Conservation (phyloP, 2,797 vertebrate genomes). For the Oophaga sylvatica region DNA sequence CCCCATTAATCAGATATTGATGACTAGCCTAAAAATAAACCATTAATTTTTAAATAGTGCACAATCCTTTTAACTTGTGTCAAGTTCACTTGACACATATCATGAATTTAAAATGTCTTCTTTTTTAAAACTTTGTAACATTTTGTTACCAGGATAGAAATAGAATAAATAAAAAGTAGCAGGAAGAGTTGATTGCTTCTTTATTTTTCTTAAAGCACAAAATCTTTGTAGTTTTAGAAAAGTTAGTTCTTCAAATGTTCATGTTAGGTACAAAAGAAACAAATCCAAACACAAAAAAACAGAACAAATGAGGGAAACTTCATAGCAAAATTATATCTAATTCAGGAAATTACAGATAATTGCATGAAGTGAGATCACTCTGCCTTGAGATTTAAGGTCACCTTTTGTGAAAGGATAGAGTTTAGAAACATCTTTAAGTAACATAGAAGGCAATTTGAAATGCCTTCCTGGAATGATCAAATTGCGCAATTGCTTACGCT, state of each 20-base stretch:
- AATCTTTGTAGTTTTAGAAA: constrained; percentile 24
- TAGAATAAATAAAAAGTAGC: neutral
- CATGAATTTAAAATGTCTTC: neutral
- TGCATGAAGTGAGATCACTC: constrained; percentile 48
- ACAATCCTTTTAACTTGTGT: no score
- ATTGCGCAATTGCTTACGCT: constrained; percentile 51
- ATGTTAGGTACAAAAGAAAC: constrained; percentile 41
- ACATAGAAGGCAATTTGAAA: constrained; percentile 48
- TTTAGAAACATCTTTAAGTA: constrained; percentile 54
- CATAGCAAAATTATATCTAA: constrained; percentile 56
- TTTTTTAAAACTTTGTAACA: neutral
- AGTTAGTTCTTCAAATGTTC: constrained; percentile 18
- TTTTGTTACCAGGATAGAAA: neutral
- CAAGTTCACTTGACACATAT: neutral
- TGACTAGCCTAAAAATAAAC: no score
- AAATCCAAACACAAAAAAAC: constrained; percentile 32
- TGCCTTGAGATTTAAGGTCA: constrained; percentile 51
- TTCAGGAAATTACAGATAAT: constrained; percentile 57
- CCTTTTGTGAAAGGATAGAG: constrained; percentile 47
- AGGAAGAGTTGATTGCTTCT: neutral
- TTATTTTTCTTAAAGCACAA: neutral
- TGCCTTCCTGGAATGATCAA: constrained; percentile 32
- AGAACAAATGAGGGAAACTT: constrained; percentile 44
- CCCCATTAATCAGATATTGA: no score
- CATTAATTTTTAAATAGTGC: no score